Conservation (phyloP, 2,113 vertebrate genomes). For the Sylvia atricapilla region DNA sequence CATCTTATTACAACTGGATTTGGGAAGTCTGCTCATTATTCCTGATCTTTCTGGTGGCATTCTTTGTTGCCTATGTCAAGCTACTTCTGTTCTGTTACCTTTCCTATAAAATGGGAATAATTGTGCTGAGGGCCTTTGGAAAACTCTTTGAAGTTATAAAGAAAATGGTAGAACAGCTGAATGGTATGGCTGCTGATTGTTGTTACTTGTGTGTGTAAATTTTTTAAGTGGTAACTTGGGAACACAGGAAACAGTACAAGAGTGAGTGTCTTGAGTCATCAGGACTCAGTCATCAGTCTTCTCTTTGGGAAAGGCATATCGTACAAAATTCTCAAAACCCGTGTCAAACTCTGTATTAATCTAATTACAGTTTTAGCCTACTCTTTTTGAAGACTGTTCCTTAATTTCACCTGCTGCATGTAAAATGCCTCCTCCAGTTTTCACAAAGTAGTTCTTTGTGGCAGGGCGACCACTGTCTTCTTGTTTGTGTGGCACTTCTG, state of each 20-base stretch:
- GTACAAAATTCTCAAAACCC: not conserved
- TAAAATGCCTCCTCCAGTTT: not conserved
- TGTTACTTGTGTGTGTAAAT: not conserved
- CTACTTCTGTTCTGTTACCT: not conserved
- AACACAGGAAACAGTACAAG: not conserved
- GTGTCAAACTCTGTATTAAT: not conserved
- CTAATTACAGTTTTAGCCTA: not conserved
- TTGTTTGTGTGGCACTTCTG: not conserved
- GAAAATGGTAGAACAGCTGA: not conserved
- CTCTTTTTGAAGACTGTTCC: not conserved
- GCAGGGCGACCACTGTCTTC: fast-evolving
- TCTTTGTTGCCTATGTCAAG: not conserved
- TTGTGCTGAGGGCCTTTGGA: not conserved
- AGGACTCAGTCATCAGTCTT: not conserved
- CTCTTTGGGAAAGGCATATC: not conserved
- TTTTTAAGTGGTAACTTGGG: not conserved
- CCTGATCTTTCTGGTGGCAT: not conserved
- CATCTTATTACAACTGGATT: not conserved
- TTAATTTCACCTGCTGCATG: not conserved
- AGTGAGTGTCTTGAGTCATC: not conserved
- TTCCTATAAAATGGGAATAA: not conserved
- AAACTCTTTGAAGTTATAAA: not conserved
- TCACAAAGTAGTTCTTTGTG: not conserved
- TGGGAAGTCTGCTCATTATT: not conserved
- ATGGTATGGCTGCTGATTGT: not conserved